These are phyloP conservation scores for Hydractinia symbiolongicarpus DNA, from an alignment of 30 jellyfish, hydroid and myxozoan species.

Conservation along the genomic window DNA sequence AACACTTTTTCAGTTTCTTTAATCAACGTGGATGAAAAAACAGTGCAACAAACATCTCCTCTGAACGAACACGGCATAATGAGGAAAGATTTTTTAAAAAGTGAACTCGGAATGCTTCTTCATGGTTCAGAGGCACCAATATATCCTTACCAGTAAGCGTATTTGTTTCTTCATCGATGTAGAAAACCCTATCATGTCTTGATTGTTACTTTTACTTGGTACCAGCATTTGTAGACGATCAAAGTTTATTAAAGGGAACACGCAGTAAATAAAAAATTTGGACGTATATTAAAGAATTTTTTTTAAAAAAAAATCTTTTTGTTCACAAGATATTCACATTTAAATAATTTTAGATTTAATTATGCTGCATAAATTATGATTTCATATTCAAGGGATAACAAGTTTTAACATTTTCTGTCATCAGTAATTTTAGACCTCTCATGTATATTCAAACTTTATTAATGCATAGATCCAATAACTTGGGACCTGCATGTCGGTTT, in stretches of 20 bases:
- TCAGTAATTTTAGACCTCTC: no score
- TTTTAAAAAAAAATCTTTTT: no score
- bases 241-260: neutral
- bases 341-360: no score
- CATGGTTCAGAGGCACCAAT: slow-evolving; percentile 58
- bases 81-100: slow-evolving; percentile 49
- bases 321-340: no score
- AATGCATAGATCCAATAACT: no score
- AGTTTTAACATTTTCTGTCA: no score
- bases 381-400: no score
- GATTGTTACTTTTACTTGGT: neutral
- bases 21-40: slow-evolving; percentile 60
- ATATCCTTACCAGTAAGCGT: slow-evolving; percentile 52
- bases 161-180: neutral
- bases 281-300: neutral
- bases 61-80: slow-evolving; percentile 39
- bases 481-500: no score
- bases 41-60: slow-evolving; percentile 53
- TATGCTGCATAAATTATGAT: no score
- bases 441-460: no score
- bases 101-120: slow-evolving; percentile 44
- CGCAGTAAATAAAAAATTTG: no score
- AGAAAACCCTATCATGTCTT: neutral
- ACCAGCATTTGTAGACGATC: neutral
- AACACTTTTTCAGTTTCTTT: slow-evolving; percentile 64